Evolutionary conservation across 2,113 vertebrate species (phyloP).

Genomic region (Halichoeres trimaculatus): DNA sequence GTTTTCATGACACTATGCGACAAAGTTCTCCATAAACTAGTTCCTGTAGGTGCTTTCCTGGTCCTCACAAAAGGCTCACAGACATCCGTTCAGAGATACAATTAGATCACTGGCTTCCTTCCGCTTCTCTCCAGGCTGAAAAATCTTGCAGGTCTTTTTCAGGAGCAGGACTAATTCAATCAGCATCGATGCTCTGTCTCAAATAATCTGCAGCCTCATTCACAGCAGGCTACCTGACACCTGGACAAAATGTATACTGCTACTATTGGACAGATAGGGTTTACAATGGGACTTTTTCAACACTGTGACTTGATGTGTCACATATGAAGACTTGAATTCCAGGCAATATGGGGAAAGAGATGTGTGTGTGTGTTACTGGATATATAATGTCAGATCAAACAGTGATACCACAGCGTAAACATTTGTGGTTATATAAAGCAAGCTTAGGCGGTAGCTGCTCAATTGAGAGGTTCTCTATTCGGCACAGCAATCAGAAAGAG

Average conservation of each 20-base stretch:
- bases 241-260: constrained; percentile 16
- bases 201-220: constrained; percentile 54
- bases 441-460: constrained; percentile 14
- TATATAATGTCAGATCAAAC: constrained; percentile 12
- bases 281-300: constrained; percentile 12
- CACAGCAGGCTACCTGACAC: constrained; percentile 59
- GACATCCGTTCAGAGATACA: constrained; percentile 37
- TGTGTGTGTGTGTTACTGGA: constrained; percentile 19
- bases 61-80: constrained; percentile 2
- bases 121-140: constrained; percentile 43
- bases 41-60: background rate
- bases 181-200: constrained; percentile 66
- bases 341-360: constrained; percentile 8
- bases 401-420: constrained; percentile 36
- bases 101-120: constrained; percentile 59
- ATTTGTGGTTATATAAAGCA: constrained; percentile 42
- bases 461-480: constrained; percentile 49
- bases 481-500: constrained; percentile 61
- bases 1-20: too few relatives aligned
- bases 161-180: constrained; percentile 66
- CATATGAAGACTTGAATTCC: constrained; percentile 9
- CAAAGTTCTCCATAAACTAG: background rate
- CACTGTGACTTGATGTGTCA: background rate
- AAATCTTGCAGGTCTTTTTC: constrained; percentile 58
- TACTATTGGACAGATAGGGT: background rate